Evolutionary conservation across 2,888 invertebrate species (phyloP).

Genomic region (Rhagonycha fulva): DNA sequence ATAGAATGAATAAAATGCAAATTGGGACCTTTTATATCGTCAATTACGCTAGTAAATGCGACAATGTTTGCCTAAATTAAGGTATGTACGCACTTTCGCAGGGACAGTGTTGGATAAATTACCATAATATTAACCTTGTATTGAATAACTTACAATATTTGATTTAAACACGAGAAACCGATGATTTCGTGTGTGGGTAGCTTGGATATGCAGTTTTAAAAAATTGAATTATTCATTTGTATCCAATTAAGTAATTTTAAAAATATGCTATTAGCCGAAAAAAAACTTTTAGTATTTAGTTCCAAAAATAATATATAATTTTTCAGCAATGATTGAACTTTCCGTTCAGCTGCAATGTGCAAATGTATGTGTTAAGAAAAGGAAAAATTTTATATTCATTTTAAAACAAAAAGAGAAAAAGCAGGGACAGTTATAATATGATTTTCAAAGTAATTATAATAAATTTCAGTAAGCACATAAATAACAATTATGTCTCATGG

Average conservation of each 20-base stretch:
- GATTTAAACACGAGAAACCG: not conserved
- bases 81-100: conserved; percentile 21
- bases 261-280: no score
- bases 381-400: no score
- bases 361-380: no score
- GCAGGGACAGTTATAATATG: not conserved
- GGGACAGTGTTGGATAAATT: conserved; percentile 26
- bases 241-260: no score
- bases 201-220: no score
- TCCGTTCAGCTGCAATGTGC: no score
- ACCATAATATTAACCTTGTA: conserved; percentile 27
- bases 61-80: conserved; percentile 22
- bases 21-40: conserved; percentile 6
- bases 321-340: not conserved
- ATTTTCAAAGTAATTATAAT: not conserved
- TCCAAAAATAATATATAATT: no score
- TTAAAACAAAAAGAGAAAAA: not conserved
- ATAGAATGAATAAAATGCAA: conserved; percentile 16
- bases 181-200: no score
- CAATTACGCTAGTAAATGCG: not conserved
- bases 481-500: not conserved
- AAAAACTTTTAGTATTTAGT: no score
- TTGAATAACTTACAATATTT: conserved; percentile 14
- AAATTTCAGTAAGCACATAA: not conserved
- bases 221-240: no score